Evolutionary conservation across 2,113 vertebrate genomes (phyloP), one percentile per base, ranked within the genome.

Genomic region (Cnemophilus loriae): DNA sequence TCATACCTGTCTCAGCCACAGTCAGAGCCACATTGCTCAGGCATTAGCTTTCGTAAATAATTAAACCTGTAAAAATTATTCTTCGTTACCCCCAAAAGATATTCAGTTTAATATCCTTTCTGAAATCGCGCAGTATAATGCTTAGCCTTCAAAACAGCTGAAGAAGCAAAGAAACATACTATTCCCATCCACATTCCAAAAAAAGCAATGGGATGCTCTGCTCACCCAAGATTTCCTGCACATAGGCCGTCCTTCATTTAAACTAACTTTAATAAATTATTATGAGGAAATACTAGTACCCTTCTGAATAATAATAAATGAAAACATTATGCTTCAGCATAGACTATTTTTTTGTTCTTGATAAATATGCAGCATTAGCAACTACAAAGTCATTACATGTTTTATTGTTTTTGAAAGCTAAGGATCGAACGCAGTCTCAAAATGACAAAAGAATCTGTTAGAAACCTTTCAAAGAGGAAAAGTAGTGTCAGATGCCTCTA

Each of bases 381-480:
- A 55, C 60, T 52, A 64, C 26, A n/a, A 67, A 91, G 55, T 90
- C 75, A 80, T 94, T 90, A 44, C 52, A 50, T 55, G 77, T 96
- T 93, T 95, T 80, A 94, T 90, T 93, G 87, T 63, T 94, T 96
- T 80, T 96, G 90, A 97, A 94, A 95, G 95, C 65, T 71, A 55
- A 44, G 56, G 41, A 95, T 95, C 4, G 13, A 91, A 95, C 1
- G 8, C 57, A 91, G 44, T 28, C 57, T 67, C 35, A 67, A 83
- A 63, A 41, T 53, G 81, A 95, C 83, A 92, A 84, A 94, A 35
- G 56, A 95, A 94, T 78, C 56, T 57, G 78, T 3, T 84, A 56
- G 49, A 91, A 96, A 75, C 27, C 28, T 93, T 95, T 90, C 87
- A 57, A 77, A 92, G 60, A 85, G 39, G 3, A 8, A 92, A 92